These are phyloP conservation scores for Falco concolor DNA, from an alignment of 2,797 vertebrate genomes.

Conservation along the genomic window DNA sequence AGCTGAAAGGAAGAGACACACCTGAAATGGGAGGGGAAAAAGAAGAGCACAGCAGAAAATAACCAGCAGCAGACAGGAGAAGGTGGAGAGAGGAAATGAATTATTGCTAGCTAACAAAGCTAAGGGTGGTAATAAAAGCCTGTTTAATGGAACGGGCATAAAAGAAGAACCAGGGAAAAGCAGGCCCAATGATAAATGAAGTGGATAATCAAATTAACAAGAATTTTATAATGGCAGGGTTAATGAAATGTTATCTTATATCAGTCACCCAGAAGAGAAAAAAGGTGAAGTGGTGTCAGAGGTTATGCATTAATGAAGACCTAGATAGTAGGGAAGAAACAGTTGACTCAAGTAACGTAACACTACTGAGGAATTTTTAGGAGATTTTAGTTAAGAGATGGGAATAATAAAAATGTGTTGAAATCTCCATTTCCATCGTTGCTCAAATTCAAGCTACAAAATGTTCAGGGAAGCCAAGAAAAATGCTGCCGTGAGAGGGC, in stretches of 20 bases:
- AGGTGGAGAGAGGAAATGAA: neutral
- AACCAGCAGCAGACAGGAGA: neutral
- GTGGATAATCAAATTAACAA: neutral
- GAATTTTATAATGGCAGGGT: neutral
- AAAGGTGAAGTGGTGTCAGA: neutral
- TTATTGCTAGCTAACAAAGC: neutral
- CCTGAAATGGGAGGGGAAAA: neutral
- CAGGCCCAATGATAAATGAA: neutral
- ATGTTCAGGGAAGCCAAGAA: neutral
- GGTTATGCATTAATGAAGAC: neutral
- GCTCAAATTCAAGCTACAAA: neutral
- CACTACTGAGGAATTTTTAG: neutral
- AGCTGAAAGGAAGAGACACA: neutral
- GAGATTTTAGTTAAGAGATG: neutral
- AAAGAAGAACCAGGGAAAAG: neutral
- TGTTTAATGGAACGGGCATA: neutral
- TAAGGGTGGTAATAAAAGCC: neutral
- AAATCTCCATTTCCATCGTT: neutral
- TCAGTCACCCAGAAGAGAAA: neutral
- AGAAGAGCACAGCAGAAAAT: neutral
- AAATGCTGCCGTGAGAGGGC: rapidly evolving
- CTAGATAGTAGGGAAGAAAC: neutral
- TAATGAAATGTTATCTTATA: neutral
- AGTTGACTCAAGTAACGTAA: neutral
- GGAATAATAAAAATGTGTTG: neutral